phyloP scores from a whole-genome alignment of 2,113 vertebrate genomes.

The Pteronura brasiliensis region DNA sequence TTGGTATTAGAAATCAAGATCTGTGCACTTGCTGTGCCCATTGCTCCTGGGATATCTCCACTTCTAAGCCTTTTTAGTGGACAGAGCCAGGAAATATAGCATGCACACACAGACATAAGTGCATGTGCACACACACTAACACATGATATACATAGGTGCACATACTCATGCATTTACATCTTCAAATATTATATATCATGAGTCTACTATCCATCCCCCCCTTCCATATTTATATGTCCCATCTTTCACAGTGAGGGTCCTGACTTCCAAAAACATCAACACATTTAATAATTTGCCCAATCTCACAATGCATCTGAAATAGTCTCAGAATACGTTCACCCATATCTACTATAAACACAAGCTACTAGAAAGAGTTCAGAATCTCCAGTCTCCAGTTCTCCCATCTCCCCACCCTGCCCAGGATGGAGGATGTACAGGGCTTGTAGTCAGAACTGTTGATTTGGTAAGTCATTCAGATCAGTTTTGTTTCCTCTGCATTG shows the following conservation, averaged over 20 bases:
- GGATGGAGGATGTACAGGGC: accelerated
- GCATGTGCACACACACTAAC: accelerated
- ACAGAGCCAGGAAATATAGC: neutral
- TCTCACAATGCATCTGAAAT: neutral
- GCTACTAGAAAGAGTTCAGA: neutral
- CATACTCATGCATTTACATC: too few relatives aligned
- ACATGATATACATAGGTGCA: neutral
- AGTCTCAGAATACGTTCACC: neutral
- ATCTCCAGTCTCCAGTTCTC: neutral
- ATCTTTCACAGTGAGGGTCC: neutral
- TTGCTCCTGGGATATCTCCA: neutral
- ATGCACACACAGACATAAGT: neutral
- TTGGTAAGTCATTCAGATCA: neutral
- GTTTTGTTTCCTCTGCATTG: neutral
- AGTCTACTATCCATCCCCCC: neutral
- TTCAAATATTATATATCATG: neutral
- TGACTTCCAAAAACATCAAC: neutral
- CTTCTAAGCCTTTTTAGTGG: neutral
- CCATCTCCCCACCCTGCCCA: neutral
- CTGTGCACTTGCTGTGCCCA: neutral
- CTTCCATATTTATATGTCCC: neutral
- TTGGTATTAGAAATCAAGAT: neutral
- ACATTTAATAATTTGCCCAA: neutral
- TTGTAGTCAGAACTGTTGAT: neutral
- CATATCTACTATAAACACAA: neutral